These are phyloP conservation scores for Xiphorhynchus elegans DNA, from an alignment of 2,113 vertebrate species.

Conservation along the genomic window DNA sequence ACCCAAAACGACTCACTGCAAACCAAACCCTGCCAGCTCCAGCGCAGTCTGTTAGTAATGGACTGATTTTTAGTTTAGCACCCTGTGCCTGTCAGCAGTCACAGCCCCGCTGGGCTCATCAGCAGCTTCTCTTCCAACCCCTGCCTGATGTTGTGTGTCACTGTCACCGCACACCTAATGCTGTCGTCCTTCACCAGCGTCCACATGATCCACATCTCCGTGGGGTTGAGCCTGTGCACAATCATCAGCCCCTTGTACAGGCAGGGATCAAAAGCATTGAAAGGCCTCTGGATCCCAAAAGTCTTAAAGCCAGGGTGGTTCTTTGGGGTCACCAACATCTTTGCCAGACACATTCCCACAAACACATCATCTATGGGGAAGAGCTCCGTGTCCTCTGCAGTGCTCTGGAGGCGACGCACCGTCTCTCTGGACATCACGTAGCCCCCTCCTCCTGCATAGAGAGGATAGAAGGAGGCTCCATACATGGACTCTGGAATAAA, in stretches of 20 bases:
- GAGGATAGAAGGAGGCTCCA: slow-evolving; percentile 68
- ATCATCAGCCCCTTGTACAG: slow-evolving; percentile 77
- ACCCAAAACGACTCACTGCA: not conserved
- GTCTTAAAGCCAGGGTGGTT: slow-evolving; percentile 81
- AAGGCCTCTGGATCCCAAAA: slow-evolving; percentile 74
- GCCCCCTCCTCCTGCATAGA: slow-evolving; percentile 77
- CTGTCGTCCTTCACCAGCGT: slow-evolving; percentile 71
- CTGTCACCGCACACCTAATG: slow-evolving; percentile 51
- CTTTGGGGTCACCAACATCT: slow-evolving; percentile 69
- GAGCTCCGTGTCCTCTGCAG: slow-evolving; percentile 59
- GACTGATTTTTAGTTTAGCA: not conserved
- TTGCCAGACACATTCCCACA: slow-evolving; percentile 80
- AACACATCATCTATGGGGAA: slow-evolving; percentile 83
- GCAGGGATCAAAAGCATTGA: slow-evolving; percentile 76
- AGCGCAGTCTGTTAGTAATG: not conserved
- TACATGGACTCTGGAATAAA: slow-evolving; percentile 79
- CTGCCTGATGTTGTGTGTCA: not conserved
- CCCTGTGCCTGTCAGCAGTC: not conserved
- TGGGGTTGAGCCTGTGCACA: slow-evolving; percentile 75
- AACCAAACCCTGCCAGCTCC: not conserved
- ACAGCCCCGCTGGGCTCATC: rapidly evolving
- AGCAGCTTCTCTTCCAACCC: not conserved
- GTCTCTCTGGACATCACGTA: slow-evolving; percentile 79
- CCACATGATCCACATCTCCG: slow-evolving; percentile 83
- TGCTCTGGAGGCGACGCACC: slow-evolving; percentile 43